Conservation (phyloP, 2,797 vertebrate genomes). For the Peromyscus nudipes region DNA sequence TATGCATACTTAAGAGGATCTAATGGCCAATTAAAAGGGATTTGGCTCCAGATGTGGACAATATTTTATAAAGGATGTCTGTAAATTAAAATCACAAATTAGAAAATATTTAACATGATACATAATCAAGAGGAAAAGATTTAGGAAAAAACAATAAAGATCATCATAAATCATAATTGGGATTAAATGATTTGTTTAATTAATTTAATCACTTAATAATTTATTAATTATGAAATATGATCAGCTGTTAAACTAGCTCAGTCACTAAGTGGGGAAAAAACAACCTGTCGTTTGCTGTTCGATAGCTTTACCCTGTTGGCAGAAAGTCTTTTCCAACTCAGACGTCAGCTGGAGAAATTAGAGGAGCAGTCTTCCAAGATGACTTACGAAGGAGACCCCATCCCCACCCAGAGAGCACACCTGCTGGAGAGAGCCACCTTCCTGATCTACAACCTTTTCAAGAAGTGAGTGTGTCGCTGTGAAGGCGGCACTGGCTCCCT, state of each 20-base stretch:
- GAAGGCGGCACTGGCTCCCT: neutral
- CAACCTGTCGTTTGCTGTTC: conserved; percentile 57
- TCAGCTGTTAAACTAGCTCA: neutral
- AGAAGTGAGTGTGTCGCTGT: conserved; percentile 90
- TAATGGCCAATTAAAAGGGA: conserved; percentile 30
- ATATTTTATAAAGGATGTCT: conserved; percentile 41
- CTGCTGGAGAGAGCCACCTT: conserved; percentile 95
- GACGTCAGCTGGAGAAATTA: conserved; percentile 96
- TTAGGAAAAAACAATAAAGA: conserved; percentile 45
- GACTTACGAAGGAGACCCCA: conserved; percentile 97
- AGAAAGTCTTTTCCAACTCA: conserved; percentile 97
- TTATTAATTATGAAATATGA: conserved; percentile 5
- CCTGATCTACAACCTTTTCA: conserved; percentile 95
- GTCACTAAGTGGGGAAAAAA: neutral
- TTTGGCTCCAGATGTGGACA: conserved; percentile 15
- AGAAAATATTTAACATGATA: neutral
- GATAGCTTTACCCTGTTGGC: conserved; percentile 94
- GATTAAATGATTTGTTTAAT: conserved; percentile 10
- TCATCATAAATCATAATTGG: neutral
- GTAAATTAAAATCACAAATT: conserved; percentile 23
- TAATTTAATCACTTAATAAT: conserved; percentile 46
- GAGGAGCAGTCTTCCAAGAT: conserved; percentile 95
- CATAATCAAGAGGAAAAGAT: neutral
- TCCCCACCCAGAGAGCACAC: conserved; percentile 94
- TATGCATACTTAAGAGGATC: neutral